A percentile compares a stretch with the other conserved stretches of the same genome.
Conservation (phyloP, 2,888 invertebrate genomes). For the Matsumyia berberina region DNA sequence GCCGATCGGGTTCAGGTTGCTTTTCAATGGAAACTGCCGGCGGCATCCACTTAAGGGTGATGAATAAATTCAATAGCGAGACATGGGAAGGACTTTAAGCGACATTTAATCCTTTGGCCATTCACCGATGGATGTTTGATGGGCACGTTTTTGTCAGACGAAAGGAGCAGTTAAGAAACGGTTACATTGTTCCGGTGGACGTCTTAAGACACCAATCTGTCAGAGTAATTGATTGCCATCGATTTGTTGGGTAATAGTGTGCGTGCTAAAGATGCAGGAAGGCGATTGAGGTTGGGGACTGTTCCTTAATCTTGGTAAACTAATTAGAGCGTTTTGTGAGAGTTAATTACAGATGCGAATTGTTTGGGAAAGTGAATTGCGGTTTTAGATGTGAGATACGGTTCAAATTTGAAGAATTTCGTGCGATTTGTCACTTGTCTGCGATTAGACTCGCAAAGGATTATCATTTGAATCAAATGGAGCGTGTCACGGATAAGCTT, state of each 20-base stretch:
- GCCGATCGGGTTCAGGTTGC: constrained; percentile 60
- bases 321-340: constrained; percentile 61
- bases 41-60: constrained; percentile 37
- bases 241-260: constrained; percentile 64
- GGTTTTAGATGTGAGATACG: constrained; percentile 29
- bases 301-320: constrained; percentile 65
- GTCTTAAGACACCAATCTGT: constrained; percentile 75
- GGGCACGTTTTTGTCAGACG: constrained; percentile 63
- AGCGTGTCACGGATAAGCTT: constrained; percentile 49
- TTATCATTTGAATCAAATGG: constrained; percentile 62
- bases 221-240: constrained; percentile 73
- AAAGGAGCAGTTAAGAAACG: constrained; percentile 53
- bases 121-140: constrained; percentile 76
- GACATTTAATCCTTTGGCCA: constrained; percentile 75
- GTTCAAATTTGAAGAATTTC: constrained; percentile 42
- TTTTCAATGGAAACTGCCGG: constrained; percentile 35
- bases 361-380: constrained; percentile 28
- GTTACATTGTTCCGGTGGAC: constrained; percentile 71
- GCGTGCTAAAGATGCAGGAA: constrained; percentile 7
- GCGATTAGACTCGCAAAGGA: constrained; percentile 38
- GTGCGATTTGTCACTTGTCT: constrained; percentile 55
- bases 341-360: constrained; percentile 60
- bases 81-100: constrained; percentile 62
- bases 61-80: constrained; percentile 68
- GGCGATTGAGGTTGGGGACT: constrained; percentile 6